phyloP scores from a whole-genome alignment of 2,797 vertebrate species.

The Pteropus rufus region DNA sequence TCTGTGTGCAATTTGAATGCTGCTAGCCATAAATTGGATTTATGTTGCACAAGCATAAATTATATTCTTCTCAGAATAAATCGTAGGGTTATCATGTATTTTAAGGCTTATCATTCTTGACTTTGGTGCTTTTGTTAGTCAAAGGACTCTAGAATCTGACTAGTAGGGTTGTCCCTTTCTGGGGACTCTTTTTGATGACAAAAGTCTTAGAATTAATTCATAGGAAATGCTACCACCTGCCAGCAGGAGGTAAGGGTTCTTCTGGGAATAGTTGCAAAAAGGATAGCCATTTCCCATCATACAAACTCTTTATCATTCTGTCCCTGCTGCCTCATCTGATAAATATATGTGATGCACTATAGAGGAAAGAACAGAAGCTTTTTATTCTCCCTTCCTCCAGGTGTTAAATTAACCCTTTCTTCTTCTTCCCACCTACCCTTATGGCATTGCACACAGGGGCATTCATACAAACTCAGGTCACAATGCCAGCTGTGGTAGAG shows the following conservation, averaged over 20 bases:
- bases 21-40: background rate
- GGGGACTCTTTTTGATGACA: background rate
- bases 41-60: background rate
- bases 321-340: background rate
- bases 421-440: background rate
- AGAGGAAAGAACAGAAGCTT: background rate
- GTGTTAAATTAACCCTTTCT: background rate
- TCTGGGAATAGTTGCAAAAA: background rate
- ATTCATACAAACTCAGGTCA: background rate
- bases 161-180: background rate
- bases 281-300: background rate
- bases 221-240: background rate
- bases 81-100: background rate
- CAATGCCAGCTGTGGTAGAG: background rate
- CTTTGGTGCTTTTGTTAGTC: background rate
- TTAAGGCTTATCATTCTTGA: background rate
- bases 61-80: background rate
- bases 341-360: background rate
- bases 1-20: background rate
- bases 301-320: background rate
- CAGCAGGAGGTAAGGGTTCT: background rate
- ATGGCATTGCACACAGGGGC: too few species aligned
- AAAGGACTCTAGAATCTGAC: background rate
- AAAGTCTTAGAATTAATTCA: background rate
- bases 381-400: background rate